Evolutionary conservation across 2,888 invertebrate genomes (phyloP).

Genomic region (Lysandra bellargus): DNA sequence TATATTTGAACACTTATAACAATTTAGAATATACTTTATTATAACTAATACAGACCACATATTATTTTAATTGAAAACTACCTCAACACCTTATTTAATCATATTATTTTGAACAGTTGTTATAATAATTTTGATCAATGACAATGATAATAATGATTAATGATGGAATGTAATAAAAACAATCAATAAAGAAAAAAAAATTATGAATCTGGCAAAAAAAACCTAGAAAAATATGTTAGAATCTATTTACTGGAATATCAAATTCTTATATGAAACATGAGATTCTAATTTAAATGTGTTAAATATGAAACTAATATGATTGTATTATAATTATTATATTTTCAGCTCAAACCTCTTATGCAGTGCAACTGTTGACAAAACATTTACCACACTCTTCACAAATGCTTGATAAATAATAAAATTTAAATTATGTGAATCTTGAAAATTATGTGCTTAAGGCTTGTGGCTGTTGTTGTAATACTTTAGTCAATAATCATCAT

Average conservation of each 20-base stretch:
- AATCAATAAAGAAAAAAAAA: background rate
- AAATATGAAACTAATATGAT: constrained; percentile 2
- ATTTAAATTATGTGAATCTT: background rate
- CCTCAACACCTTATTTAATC: constrained; percentile 19
- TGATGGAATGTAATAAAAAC: constrained; percentile 30
- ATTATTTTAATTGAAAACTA: constrained; percentile 20
- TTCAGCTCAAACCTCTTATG: constrained; percentile 9
- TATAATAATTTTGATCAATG: background rate
- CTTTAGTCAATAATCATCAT: background rate
- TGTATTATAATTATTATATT: background rate
- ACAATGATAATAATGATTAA: background rate
- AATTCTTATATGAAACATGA: constrained; percentile 2
- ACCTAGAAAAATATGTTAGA: background rate
- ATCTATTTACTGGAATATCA: constrained; percentile 6
- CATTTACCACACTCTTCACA: background rate
- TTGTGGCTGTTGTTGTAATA: background rate
- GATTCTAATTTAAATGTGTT: constrained; percentile 25
- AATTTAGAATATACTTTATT: constrained; percentile 72
- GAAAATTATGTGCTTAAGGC: background rate
- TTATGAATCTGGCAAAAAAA: background rate
- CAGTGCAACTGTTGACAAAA: background rate
- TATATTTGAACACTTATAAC: constrained; percentile 75
- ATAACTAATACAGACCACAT: constrained; percentile 57
- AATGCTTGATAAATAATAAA: background rate
- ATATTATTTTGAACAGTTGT: constrained; percentile 17